Evolutionary conservation across 2,888 invertebrate species (phyloP).

Genomic region (Cartodere bifasciata): DNA sequence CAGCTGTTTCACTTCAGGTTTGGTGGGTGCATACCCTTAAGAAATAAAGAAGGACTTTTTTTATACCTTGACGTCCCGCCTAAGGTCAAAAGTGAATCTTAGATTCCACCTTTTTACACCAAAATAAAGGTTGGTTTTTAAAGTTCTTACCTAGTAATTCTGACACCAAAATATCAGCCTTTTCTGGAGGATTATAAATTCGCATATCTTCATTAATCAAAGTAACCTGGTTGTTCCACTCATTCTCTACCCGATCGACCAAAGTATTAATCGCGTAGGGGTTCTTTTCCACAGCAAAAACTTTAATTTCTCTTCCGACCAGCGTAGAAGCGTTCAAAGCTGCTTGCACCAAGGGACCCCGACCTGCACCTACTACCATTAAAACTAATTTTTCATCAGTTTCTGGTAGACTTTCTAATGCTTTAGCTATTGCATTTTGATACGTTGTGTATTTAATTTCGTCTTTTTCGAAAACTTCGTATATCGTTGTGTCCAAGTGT

Average conservation of each 20-base stretch:
- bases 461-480: slow-evolving; percentile 97
- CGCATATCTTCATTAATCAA: slow-evolving; percentile 83
- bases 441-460: slow-evolving; percentile 88
- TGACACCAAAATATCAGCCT: slow-evolving; percentile 91
- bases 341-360: slow-evolving; percentile 90
- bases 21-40: too few species aligned
- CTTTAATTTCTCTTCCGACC: slow-evolving; percentile 58
- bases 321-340: slow-evolving; percentile 63
- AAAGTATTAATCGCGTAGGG: slow-evolving; percentile 86
- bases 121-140: background rate
- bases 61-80: too few species aligned
- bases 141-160: slow-evolving; percentile 66
- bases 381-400: slow-evolving; percentile 37
- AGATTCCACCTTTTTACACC: too few species aligned
- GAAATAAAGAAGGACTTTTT: too few species aligned
- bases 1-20: too few species aligned
- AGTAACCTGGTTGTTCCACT: slow-evolving; percentile 66
- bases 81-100: too few species aligned
- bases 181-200: slow-evolving; percentile 63
- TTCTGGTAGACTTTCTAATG: slow-evolving; percentile 48
- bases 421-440: slow-evolving; percentile 68
- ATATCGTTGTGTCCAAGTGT: slow-evolving; percentile 89
- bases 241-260: slow-evolving; percentile 58
- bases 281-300: slow-evolving; percentile 97
- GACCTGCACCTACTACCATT: slow-evolving; percentile 47